Base-by-base conservation (phyloP, 1,140 invertebrate genomes). In the Platorchestia sp. region DNA sequence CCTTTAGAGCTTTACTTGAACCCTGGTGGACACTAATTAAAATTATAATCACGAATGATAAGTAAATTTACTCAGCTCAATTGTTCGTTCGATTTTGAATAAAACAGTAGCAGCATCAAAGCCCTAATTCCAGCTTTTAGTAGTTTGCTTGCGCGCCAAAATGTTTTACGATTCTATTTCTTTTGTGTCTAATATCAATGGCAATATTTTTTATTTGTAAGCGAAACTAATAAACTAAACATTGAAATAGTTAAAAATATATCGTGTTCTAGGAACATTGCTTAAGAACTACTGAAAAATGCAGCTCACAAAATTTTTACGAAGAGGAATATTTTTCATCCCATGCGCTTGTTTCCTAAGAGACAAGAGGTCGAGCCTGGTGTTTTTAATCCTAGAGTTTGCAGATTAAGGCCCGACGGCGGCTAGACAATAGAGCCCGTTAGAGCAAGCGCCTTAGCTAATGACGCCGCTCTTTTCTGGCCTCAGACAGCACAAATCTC, bases 321-420 rank as follows among this genome's bases (percentile, higher is more conserved):
- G 59, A 75, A 75, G 59, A 36, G 27, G 36, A 36, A 75, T 10
- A 75, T 75, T 75, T 86, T 89, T 89, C 41, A 19, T 89, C 43
- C 7, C 6, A 89, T 22, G 87, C 87, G n/a, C 87, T 89, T 89
- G 41, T 89, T 89, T 41, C 43, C 87, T 43, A 44, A 89, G 87
- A 44, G 45, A 93, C 91, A 93, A 93, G 44, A 93, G 45, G 36
- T 44, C 45, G 22, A 93, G 91, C 36, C 43, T 45, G 43, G 43
- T 93, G 91, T 47, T 93, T 93, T 93, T 93, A 93, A 93, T 93
- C 44, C 91, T 44, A 45, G 91, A 45, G 91, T 93, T 93, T 93
- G 91, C 91, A 93, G 43, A 93, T 93, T 93, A 93, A 40, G 45
- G 43, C 91, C 43, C 91, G 45, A 44, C 91, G 43, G 43, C 91